A percentile compares a stretch with the other conserved stretches of the same genome.
phyloP scores from a whole-genome alignment of 1,140 invertebrate species.

The Calephelis nemesis region DNA sequence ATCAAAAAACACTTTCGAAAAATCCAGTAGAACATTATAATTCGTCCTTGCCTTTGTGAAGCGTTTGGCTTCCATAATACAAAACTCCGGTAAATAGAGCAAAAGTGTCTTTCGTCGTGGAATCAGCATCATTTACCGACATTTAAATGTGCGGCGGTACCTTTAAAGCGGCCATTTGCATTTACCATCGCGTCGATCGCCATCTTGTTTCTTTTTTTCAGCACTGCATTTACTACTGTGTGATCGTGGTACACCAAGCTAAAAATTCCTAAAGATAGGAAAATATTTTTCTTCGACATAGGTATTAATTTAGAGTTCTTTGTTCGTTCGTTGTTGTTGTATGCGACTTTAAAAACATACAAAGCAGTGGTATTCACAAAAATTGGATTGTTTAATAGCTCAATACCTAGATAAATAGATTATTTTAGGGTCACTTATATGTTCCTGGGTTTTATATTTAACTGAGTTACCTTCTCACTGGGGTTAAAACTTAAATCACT shows the following conservation, averaged over 20 bases:
- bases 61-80: slow-evolving; percentile 25
- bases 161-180: slow-evolving; percentile 66
- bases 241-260: slow-evolving; percentile 34
- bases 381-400: too few relatives aligned
- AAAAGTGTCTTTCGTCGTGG: slow-evolving; percentile 55
- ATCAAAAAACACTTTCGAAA: not conserved
- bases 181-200: slow-evolving; percentile 66
- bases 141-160: slow-evolving; percentile 70
- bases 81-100: slow-evolving; percentile 57
- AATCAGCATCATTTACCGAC: slow-evolving; percentile 57
- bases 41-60: slow-evolving; percentile 5
- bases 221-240: slow-evolving; percentile 38
- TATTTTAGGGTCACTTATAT: too few relatives aligned
- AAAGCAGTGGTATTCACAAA: too few relatives aligned
- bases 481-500: too few relatives aligned
- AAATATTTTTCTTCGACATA: not conserved
- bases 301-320: too few relatives aligned
- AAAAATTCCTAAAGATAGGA: not conserved
- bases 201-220: slow-evolving; percentile 53
- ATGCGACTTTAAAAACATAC: too few relatives aligned
- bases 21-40: not conserved
- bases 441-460: too few relatives aligned
- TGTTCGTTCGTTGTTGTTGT: too few relatives aligned
- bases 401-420: too few relatives aligned
- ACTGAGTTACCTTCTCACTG: too few relatives aligned